These are phyloP conservation scores for Sciaenops ocellatus DNA, from an alignment of 2,797 vertebrate species.

Conservation along the genomic window DNA sequence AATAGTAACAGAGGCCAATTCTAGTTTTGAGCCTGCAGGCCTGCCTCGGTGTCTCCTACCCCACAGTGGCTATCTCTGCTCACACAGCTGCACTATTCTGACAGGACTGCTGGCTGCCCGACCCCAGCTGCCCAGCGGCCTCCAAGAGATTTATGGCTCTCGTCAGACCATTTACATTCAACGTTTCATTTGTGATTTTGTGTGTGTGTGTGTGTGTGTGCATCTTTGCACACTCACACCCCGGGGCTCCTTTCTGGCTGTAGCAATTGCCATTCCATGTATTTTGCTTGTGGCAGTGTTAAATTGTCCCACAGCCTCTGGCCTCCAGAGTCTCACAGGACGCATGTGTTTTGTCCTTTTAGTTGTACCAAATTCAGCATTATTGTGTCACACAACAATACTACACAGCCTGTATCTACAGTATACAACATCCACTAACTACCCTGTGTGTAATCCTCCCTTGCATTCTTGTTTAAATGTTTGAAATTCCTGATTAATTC, in stretches of 20 bases:
- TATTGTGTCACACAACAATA: constrained; percentile 26
- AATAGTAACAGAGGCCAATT: constrained; percentile 46
- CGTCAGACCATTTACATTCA: constrained; percentile 71
- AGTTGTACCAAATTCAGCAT: constrained; percentile 37
- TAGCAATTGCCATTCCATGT: constrained; percentile 46
- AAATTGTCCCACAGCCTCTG: constrained; percentile 70
- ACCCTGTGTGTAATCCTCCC: neutral
- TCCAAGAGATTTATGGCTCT: constrained; percentile 72
- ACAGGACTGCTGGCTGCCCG: constrained; percentile 59
- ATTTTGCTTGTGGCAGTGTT: constrained; percentile 71
- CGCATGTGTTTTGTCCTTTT: constrained; percentile 38
- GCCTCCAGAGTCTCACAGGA: constrained; percentile 49
- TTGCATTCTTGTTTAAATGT: neutral
- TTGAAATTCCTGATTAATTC: neutral
- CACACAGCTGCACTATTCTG: constrained; percentile 63
- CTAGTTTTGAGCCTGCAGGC: constrained; percentile 56
- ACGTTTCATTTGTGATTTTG: constrained; percentile 61
- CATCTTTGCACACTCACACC: constrained; percentile 30
- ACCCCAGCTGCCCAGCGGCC: constrained; percentile 68
- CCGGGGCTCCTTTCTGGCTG: constrained; percentile 45
- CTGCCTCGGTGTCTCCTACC: constrained; percentile 15
- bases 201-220: constrained; percentile 21
- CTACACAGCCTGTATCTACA: neutral
- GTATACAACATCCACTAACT: neutral
- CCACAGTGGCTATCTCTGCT: constrained; percentile 63